These are phyloP conservation scores for Gymnobelideus leadbeateri DNA, from an alignment of 2,113 vertebrate species.

Conservation along the genomic window DNA sequence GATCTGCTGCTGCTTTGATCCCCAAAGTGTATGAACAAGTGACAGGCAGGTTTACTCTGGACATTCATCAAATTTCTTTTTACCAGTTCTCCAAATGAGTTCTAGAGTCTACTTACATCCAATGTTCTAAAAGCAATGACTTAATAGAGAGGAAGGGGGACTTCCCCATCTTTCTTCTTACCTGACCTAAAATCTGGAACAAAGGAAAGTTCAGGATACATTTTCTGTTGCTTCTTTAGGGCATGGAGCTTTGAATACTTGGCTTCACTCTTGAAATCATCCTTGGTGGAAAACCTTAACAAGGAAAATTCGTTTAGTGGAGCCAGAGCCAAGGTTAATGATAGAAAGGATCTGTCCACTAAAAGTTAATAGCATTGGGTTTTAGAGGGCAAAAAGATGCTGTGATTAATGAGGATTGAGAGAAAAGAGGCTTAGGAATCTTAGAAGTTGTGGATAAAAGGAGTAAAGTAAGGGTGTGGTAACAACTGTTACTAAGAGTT, in stretches of 20 bases:
- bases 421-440: not conserved
- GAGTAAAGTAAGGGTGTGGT: not conserved
- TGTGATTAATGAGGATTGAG: not conserved
- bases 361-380: not conserved
- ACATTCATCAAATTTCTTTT: not conserved
- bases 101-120: not conserved
- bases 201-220: conserved; percentile 70
- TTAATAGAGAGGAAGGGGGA: not conserved
- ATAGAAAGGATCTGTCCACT: conserved; percentile 2
- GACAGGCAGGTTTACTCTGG: not conserved
- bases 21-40: not conserved
- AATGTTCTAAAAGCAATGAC: not conserved
- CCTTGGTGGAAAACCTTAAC: conserved; percentile 75
- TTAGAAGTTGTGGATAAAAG: not conserved
- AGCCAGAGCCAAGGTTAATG: not conserved
- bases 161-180: conserved; percentile 33
- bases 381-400: not conserved
- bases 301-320: conserved; percentile 54
- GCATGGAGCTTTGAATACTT: conserved; percentile 59
- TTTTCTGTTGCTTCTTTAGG: conserved; percentile 63
- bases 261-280: conserved; percentile 73
- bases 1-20: not conserved
- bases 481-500: not conserved
- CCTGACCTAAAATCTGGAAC: conserved; percentile 26
- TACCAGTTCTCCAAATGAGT: not conserved